These are phyloP conservation scores for Liolophura sinensis DNA, from an alignment of 1,140 invertebrate genomes.

Conservation along the genomic window DNA sequence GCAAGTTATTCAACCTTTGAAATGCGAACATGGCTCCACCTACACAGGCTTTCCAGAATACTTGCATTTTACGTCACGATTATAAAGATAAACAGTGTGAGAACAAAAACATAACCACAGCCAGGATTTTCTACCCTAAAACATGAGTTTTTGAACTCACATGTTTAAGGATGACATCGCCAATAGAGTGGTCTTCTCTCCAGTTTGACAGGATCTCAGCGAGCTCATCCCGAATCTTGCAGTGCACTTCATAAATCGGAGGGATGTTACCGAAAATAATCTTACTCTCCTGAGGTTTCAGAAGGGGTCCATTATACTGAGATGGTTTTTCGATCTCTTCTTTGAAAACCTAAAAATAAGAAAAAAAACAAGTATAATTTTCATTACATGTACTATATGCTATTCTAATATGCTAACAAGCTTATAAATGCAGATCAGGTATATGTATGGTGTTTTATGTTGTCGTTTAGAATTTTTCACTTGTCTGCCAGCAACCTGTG, in stretches of 20 bases:
- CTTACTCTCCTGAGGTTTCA: slow-evolving; percentile 91
- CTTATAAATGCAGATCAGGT: not conserved
- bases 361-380: not conserved
- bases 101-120: too few species aligned
- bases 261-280: slow-evolving; percentile 96
- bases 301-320: slow-evolving; percentile 73
- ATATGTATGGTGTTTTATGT: too few species aligned
- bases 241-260: slow-evolving; percentile 90
- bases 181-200: slow-evolving; percentile 81
- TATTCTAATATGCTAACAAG: slow-evolving; percentile 8
- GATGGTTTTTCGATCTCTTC: slow-evolving; percentile 84
- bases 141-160: slow-evolving; percentile 53
- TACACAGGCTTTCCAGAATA: too few species aligned
- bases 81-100: too few species aligned
- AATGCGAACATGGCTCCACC: too few species aligned
- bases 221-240: slow-evolving; percentile 80
- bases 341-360: slow-evolving; percentile 82
- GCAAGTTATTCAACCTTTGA: too few species aligned
- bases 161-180: slow-evolving; percentile 84
- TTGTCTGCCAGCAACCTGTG: too few species aligned
- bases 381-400: too few species aligned
- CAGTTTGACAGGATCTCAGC: slow-evolving; percentile 70
- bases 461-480: too few species aligned
- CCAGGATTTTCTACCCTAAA: slow-evolving; percentile 7
- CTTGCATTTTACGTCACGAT: too few species aligned